These are phyloP conservation scores for Ctena decussata DNA, from an alignment of 2,888 invertebrate genomes.

Conservation along the genomic window DNA sequence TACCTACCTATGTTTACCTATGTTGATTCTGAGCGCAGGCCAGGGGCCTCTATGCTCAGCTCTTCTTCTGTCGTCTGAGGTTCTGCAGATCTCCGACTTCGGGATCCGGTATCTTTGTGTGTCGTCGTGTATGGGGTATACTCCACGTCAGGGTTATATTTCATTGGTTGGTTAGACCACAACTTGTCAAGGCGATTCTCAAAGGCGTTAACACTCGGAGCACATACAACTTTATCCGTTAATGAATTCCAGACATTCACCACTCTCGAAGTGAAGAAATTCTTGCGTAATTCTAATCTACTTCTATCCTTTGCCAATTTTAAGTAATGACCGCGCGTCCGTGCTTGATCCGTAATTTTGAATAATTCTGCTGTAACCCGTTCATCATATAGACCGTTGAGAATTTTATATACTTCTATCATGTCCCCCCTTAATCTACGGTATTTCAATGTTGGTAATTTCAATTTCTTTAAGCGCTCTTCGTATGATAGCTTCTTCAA, in stretches of 20 bases:
- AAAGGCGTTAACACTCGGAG: not conserved
- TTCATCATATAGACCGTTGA: constrained; percentile 1
- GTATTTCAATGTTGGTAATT: constrained; percentile 24
- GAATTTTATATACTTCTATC: constrained; percentile 23
- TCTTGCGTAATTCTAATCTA: not conserved
- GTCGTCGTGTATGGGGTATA: not conserved
- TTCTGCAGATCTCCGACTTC: not conserved
- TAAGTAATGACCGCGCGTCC: not conserved
- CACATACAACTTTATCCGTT: not conserved
- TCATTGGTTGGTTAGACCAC: not conserved
- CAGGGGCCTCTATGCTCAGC: not conserved
- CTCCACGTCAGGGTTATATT: not conserved
- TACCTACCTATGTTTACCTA: constrained; percentile 6
- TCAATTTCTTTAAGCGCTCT: constrained; percentile 18
- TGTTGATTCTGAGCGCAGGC: constrained; percentile 14
- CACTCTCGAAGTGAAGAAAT: constrained; percentile 8
- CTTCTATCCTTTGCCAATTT: not conserved
- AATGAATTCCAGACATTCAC: not conserved
- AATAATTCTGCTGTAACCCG: not conserved
- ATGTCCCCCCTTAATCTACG: constrained; percentile 33
- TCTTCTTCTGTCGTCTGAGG: not conserved
- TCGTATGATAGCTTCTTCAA: constrained; percentile 27
- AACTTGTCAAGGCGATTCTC: not conserved
- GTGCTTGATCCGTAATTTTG: not conserved
- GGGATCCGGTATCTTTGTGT: not conserved